These are phyloP conservation scores for Apis florea DNA, from an alignment of 1,140 invertebrate genomes.

Conservation along the genomic window DNA sequence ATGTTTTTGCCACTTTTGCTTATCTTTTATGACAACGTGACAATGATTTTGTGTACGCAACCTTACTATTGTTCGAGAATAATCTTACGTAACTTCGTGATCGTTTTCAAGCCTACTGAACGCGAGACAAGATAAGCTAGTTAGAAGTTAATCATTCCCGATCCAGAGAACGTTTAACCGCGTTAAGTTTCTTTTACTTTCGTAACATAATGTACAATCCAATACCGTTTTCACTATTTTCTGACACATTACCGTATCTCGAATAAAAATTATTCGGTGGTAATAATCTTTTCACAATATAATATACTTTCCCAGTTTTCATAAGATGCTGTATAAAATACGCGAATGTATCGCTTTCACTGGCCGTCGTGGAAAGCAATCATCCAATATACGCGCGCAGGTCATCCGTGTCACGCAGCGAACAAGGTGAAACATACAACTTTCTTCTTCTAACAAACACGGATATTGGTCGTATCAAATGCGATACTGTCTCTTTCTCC, in stretches of 20 bases:
- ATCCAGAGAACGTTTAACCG: neutral
- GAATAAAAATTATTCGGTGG: neutral
- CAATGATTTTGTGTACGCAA: neutral
- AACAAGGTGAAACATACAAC: constrained; percentile 39
- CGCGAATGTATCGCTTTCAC: constrained; percentile 51
- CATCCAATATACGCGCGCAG: constrained; percentile 16
- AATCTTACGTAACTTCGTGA: neutral
- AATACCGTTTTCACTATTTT: neutral
- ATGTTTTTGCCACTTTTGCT: neutral
- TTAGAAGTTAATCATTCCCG: neutral
- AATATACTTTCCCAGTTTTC: constrained; percentile 21
- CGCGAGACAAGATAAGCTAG: neutral
- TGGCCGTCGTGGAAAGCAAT: constrained; percentile 23
- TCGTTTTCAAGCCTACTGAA: neutral
- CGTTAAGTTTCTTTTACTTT: no score
- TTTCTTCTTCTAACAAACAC: constrained; percentile 44
- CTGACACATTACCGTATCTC: neutral
- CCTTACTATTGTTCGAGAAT: neutral
- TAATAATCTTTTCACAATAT: neutral
- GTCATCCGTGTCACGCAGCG: constrained; percentile 39
- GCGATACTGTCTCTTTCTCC: no score
- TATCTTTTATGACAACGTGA: neutral
- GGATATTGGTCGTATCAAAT: neutral
- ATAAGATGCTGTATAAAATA: constrained; percentile 29
- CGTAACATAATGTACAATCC: neutral